phyloP scores from a whole-genome alignment of 2,113 vertebrate species.

The Neodontobutis hainanensis region DNA sequence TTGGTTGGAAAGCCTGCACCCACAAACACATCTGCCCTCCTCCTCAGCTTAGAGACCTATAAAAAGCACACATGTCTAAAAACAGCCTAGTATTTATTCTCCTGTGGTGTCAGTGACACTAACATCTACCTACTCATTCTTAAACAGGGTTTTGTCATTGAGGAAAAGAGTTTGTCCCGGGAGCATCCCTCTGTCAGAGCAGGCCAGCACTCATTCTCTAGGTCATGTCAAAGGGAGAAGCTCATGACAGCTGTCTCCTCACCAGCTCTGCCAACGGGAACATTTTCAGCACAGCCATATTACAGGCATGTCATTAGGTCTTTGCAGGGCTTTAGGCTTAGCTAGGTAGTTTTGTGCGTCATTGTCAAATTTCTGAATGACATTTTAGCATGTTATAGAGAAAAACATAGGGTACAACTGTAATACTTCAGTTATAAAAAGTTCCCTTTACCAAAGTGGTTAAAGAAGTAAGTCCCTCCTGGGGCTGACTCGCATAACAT shows the following conservation, averaged over 20 bases:
- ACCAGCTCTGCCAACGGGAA: not conserved
- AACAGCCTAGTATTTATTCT: constrained; percentile 31
- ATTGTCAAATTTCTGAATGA: too few species aligned
- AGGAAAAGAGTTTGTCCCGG: constrained; percentile 23
- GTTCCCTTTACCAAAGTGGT: too few species aligned
- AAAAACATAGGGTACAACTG: too few species aligned
- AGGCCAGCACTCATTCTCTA: not conserved
- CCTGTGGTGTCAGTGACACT: constrained; percentile 50
- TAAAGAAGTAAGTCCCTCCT: too few species aligned
- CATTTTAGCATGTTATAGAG: too few species aligned
- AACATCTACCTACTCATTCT: constrained; percentile 40
- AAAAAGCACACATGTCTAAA: constrained; percentile 54
- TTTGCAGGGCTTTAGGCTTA: too few species aligned
- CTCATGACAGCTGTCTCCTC: not conserved
- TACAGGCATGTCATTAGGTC: too few species aligned
- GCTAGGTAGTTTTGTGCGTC: too few species aligned
- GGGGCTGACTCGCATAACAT: too few species aligned
- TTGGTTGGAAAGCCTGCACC: constrained; percentile 33
- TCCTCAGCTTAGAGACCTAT: constrained; percentile 46
- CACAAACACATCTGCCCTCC: constrained; percentile 22
- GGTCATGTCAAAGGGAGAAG: not conserved
- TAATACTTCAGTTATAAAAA: too few species aligned
- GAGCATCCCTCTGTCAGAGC: too few species aligned
- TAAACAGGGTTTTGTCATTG: constrained; percentile 45
- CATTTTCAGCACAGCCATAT: not conserved